These are phyloP conservation scores for Miichthys miiuy DNA, from an alignment of 2,797 vertebrate genomes.

Conservation along the genomic window DNA sequence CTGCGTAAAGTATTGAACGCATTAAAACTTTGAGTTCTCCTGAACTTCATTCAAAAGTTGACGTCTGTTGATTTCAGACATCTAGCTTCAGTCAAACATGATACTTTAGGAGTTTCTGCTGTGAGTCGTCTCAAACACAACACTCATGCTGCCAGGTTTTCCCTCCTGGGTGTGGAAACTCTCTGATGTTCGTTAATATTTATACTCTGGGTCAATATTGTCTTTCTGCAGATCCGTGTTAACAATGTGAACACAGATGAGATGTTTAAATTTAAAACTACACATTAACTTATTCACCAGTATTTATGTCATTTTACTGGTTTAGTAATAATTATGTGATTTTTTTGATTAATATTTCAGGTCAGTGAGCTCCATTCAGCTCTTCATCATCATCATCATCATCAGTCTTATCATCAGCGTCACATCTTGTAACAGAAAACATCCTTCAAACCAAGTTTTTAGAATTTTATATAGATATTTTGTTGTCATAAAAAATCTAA, in stretches of 20 bases:
- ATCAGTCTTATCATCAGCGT: too few species aligned
- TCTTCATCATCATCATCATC: too few species aligned
- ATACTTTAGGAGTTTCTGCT: too few species aligned
- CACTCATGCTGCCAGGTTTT: background rate
- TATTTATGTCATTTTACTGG: background rate
- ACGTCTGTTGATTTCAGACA: too few species aligned
- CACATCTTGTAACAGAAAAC: too few species aligned
- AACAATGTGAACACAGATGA: too few species aligned
- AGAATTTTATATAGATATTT: background rate
- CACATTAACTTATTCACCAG: background rate
- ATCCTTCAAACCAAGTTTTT: too few species aligned
- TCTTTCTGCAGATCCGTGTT: background rate
- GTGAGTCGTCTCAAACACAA: too few species aligned
- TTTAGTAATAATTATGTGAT: background rate
- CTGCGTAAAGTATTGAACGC: too few species aligned
- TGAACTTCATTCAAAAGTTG: too few species aligned
- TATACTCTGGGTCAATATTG: constrained; percentile 18
- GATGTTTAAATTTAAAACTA: background rate
- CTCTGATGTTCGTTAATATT: constrained; percentile 1
- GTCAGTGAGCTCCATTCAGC: background rate
- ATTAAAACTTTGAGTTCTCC: too few species aligned
- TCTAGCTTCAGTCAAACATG: background rate
- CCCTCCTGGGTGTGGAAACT: too few species aligned
- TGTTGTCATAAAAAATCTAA: background rate
- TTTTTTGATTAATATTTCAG: background rate